A percentile compares a stretch with the other conserved stretches of the same genome.
Evolutionary conservation across 2,797 vertebrate genomes (phyloP).

Genomic region (Muraenolepis orangiensis): DNA sequence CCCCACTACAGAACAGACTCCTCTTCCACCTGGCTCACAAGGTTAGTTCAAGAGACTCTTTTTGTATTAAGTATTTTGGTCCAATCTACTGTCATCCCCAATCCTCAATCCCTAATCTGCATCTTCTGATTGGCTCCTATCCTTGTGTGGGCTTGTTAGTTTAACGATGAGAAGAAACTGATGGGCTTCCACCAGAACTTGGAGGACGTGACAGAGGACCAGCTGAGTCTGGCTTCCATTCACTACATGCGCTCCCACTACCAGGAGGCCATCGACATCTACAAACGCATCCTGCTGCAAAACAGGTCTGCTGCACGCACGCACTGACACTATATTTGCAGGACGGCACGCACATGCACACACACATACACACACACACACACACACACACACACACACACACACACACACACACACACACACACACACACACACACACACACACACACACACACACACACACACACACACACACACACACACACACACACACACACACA

Average conservation of each 20-base stretch:
- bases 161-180: slow-evolving; percentile 92
- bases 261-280: slow-evolving; percentile 97
- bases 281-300: slow-evolving; percentile 91
- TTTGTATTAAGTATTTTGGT: not conserved
- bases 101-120: too few relatives aligned
- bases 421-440: not conserved
- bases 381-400: not conserved
- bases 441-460: not conserved
- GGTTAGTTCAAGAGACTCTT: slow-evolving; percentile 73
- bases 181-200: slow-evolving; percentile 97
- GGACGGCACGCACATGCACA: not conserved
- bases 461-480: too few relatives aligned
- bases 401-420: too few relatives aligned
- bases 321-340: too few relatives aligned
- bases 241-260: slow-evolving; percentile 99
- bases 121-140: not conserved
- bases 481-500: too few relatives aligned
- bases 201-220: slow-evolving; percentile 95
- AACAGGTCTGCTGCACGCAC: slow-evolving; percentile 78
- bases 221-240: slow-evolving; percentile 95
- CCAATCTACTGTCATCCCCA: not conserved
- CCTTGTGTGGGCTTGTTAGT: slow-evolving; percentile 68
- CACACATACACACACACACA: not conserved
- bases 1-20: slow-evolving; percentile 90
- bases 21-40: slow-evolving; percentile 98